These are phyloP conservation scores for Paragorgia papillata DNA, from an alignment of 92 coral and sea anemone species.

Conservation along the genomic window DNA sequence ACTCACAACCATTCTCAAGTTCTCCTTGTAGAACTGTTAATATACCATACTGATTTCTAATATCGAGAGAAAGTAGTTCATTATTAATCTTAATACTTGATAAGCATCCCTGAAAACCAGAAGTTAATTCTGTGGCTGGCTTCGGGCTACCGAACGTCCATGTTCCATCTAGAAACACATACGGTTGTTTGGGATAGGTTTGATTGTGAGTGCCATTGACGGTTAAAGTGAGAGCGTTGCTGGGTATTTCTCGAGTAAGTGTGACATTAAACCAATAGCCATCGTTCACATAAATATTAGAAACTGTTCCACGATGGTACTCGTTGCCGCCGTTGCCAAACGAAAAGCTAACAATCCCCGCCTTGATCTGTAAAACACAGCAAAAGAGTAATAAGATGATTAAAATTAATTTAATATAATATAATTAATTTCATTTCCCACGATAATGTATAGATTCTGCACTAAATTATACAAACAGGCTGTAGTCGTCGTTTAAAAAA, in stretches of 20 bases:
- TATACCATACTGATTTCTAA: constrained; percentile 74
- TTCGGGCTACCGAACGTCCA: constrained; percentile 80
- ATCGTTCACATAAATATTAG: constrained; percentile 56
- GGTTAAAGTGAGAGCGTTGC: constrained; percentile 67
- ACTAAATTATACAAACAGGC: too few species aligned
- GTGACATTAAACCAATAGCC: constrained; percentile 93
- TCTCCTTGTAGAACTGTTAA: constrained; percentile 67
- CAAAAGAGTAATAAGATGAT: neutral
- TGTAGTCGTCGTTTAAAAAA: too few species aligned
- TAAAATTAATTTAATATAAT: neutral
- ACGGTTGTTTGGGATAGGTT: constrained; percentile 62
- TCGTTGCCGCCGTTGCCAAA: constrained; percentile 55
- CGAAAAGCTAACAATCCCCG: constrained; percentile 67
- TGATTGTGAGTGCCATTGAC: constrained; percentile 33
- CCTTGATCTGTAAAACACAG: constrained; percentile 48
- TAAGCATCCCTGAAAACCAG: constrained; percentile 86
- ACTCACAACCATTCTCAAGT: constrained; percentile 73
- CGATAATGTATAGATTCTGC: too few species aligned
- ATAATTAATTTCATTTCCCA: neutral
- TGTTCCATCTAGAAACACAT: constrained; percentile 70
- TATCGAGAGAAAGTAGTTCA: constrained; percentile 70
- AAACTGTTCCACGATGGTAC: constrained; percentile 40
- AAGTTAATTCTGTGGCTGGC: constrained; percentile 37
- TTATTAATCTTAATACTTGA: constrained; percentile 72
- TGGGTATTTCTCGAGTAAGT: constrained; percentile 57